These are phyloP conservation scores for Macrochelys suwanniensis DNA, from an alignment of 2,797 vertebrate species.

Conservation along the genomic window DNA sequence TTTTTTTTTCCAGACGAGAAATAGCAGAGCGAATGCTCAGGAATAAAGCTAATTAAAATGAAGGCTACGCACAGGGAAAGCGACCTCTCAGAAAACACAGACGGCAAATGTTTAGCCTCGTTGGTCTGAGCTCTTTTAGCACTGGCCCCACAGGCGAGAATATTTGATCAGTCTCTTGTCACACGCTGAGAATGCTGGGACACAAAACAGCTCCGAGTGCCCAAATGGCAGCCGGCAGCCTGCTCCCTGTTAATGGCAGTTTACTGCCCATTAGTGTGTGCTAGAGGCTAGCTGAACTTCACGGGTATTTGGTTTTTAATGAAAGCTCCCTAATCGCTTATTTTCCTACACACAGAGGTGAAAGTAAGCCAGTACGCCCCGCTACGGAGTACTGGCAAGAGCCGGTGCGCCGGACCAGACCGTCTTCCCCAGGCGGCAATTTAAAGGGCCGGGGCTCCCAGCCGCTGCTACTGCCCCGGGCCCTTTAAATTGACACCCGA, in stretches of 20 bases:
- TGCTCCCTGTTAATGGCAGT: slow-evolving; percentile 45
- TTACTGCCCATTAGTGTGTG: slow-evolving; percentile 47
- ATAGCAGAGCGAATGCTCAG: background rate
- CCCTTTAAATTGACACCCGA: too few relatives aligned
- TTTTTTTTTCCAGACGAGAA: background rate
- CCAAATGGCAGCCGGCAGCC: background rate
- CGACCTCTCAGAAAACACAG: background rate
- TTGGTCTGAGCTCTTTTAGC: slow-evolving; percentile 23
- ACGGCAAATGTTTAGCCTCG: background rate
- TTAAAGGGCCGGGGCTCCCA: too few relatives aligned
- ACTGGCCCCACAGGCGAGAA: background rate
- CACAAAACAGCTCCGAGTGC: background rate
- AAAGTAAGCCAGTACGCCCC: too few relatives aligned
- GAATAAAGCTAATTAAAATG: background rate
- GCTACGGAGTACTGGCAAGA: too few relatives aligned
- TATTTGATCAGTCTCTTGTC: slow-evolving; percentile 36
- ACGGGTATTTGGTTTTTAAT: slow-evolving; percentile 48
- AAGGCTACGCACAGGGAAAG: background rate
- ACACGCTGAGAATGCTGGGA: background rate
- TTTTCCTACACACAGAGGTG: background rate
- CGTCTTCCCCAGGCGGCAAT: too few relatives aligned
- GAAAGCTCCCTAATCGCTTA: background rate
- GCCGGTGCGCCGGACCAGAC: too few relatives aligned
- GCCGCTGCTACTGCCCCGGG: too few relatives aligned
- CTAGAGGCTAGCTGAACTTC: slow-evolving; percentile 36